A percentile compares a stretch with the other conserved stretches of the same genome.
These are phyloP conservation scores for Corythornis cristatus DNA, from an alignment of 2,113 vertebrate genomes.

Conservation along the genomic window DNA sequence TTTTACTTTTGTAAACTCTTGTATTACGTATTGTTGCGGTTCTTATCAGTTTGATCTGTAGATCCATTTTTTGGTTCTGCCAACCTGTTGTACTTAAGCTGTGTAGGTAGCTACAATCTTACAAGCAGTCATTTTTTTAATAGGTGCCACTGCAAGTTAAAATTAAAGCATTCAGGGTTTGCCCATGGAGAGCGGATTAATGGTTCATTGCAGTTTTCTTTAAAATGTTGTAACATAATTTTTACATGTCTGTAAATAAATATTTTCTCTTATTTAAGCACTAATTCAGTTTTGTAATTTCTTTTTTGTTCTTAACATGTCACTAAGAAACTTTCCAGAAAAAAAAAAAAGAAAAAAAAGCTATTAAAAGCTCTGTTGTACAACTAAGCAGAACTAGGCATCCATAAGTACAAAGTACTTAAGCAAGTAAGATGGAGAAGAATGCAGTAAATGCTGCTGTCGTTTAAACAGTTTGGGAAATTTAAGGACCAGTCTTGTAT, in stretches of 20 bases:
- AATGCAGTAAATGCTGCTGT: background rate
- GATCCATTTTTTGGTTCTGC: constrained; percentile 24
- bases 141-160: constrained; percentile 2
- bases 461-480: background rate
- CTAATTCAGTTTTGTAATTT: constrained; percentile 32
- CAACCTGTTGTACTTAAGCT: background rate
- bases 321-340: background rate
- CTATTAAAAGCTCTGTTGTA: background rate
- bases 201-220: constrained; percentile 53
- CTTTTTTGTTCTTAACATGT: background rate
- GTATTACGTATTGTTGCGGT: background rate
- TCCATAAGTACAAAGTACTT: background rate
- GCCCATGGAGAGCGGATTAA: constrained; percentile 19
- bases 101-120: constrained; percentile 15
- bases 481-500: background rate
- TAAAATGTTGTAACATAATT: constrained; percentile 75
- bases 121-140: constrained; percentile 49
- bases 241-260: constrained; percentile 81
- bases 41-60: constrained; percentile 12
- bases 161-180: background rate
- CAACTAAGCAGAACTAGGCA: background rate
- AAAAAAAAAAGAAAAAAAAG: background rate
- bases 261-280: constrained; percentile 76
- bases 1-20: constrained; percentile 67
- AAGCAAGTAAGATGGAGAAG: background rate